A percentile compares a stretch with the other conserved stretches of the same genome.
These are phyloP conservation scores for Ramphastos sulfuratus DNA, from an alignment of 2,113 vertebrate species.

Conservation along the genomic window DNA sequence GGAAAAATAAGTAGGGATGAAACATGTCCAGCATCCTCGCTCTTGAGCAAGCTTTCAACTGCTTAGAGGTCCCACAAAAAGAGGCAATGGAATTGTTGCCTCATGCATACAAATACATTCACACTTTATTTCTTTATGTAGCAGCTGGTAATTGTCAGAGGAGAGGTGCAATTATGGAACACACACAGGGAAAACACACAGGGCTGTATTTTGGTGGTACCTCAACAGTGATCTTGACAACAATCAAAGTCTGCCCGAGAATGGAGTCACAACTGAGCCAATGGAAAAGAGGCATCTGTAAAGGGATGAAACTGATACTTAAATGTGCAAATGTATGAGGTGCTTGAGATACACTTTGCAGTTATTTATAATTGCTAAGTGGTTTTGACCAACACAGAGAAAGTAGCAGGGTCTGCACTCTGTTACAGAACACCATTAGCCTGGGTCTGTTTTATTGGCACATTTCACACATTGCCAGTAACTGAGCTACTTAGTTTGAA, in stretches of 20 bases:
- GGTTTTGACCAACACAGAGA: not conserved
- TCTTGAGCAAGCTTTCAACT: not conserved
- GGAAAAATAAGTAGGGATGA: not conserved
- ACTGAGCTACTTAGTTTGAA: not conserved
- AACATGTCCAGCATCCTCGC: not conserved
- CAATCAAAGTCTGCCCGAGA: not conserved
- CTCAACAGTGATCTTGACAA: not conserved
- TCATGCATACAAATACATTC: accelerated
- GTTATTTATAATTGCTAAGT: not conserved
- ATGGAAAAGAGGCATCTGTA: not conserved
- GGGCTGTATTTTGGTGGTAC: not conserved
- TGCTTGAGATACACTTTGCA: not conserved
- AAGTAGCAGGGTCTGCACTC: not conserved
- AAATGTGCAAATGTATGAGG: not conserved
- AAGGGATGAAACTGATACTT: not conserved
- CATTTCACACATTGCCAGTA: not conserved
- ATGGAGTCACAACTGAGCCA: not conserved
- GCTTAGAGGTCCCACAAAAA: not conserved
- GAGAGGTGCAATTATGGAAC: not conserved
- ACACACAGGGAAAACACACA: not conserved
- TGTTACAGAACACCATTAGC: not conserved
- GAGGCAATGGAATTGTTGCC: not conserved
- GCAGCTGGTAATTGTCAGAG: not conserved
- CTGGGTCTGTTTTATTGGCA: not conserved
- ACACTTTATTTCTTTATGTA: not conserved